Base-by-base conservation (phyloP, 2,113 vertebrate genomes). In the Cyphomyrus plagiostoma region DNA sequence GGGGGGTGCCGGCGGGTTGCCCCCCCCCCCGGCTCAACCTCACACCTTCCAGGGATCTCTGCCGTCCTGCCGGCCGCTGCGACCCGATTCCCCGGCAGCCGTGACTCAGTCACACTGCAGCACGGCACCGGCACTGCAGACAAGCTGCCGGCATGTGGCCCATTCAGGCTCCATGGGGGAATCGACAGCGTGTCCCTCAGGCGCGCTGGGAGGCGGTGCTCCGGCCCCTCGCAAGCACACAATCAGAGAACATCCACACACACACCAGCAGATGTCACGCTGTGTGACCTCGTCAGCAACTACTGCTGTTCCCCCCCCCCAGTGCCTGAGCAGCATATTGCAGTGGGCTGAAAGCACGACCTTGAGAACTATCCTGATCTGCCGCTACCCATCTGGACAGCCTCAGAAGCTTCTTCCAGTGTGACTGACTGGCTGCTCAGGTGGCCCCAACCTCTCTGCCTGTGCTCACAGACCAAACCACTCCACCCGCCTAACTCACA, bases 361-460 rank as follows among this genome's bases (percentile, higher is more conserved):
- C 92, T 92, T 89, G 80, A 91, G 89, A 90, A 89, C 89, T 39
- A 46, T 93, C 92, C 85, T 19, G 15, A 53, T 35, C 48, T 11
- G 21, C 94, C 95, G 92, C 92, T 91, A 66, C 92, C 92, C 80
- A 87, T 66, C 87, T 88, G 19, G 35, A 49, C 87, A 90, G 90
- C 7, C 83, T n/a, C 23, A 50, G 11, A 70, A 30, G 62, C n/a
- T 70, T 70, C 62, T 70, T 21, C 53, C n/a, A 30, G 9, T 30
- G 26, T n/a, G 62, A n/a, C n/a, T 70, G 62, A 70, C 62, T 70
- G 62, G n/a, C 62, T 70, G 62, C 21, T 11, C 62, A 26, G 62
- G 2, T 6, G 23, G 23, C 19, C 23, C 56, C 56, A 62, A 62
- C 56, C 23, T 62, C 56, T 62, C 56, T 62, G 56, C 7, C 56